Base-by-base conservation (phyloP, 2,113 vertebrate species). In the Apteryx mantelli region DNA sequence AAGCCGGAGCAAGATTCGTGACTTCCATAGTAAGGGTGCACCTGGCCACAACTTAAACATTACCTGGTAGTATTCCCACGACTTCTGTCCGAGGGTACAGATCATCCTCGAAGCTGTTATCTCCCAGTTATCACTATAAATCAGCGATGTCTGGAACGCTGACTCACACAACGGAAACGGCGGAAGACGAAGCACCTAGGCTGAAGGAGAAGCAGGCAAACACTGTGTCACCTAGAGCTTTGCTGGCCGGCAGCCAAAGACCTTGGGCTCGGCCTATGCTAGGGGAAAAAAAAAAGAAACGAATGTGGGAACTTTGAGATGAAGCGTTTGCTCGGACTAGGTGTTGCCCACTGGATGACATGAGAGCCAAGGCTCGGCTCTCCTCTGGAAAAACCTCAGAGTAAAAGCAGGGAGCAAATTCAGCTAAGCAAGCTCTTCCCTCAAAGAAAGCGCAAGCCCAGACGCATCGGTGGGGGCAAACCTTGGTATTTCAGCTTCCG, bases 1-100 rank as follows among this genome's bases (percentile, higher is more conserved):
- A 30, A 30, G 30, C 32, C 34, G 9, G 60, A 56, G 48, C 28
- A 6, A 22, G 42, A 4, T 0, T 13, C 13, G 1, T 3, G 11
- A 26, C 36, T 15, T 16, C 21, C 2, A 7, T 3, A 19, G 10
- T 1, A 36, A 3, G 53, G 44, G 8, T 9, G 8, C 3, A 20
- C 32, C 46, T 1, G 18, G n/a, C 61, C 24, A 6, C 22, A 5
- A 11, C 36, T 13, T 3, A 7, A 26, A 5, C 32, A 1, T 4
- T 6, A 5, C 34, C 25, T 4, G 25, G 24, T 5, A 12, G 14
- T 3, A 22, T 61, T 22, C 13, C 40, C 13, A 2, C 1, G 9
- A 32, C 50, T 10, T 7, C 46, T 19, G 17, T 17, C 16, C 7
- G 5, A 4, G 32, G 79, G 40, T 2, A 9, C 6, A 6, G 34